Percentiles rank a stretch among this genome's conserved stretches.
Evolutionary conservation across 2,888 invertebrate species (phyloP).

Genomic region (Stegophylla sp.): DNA sequence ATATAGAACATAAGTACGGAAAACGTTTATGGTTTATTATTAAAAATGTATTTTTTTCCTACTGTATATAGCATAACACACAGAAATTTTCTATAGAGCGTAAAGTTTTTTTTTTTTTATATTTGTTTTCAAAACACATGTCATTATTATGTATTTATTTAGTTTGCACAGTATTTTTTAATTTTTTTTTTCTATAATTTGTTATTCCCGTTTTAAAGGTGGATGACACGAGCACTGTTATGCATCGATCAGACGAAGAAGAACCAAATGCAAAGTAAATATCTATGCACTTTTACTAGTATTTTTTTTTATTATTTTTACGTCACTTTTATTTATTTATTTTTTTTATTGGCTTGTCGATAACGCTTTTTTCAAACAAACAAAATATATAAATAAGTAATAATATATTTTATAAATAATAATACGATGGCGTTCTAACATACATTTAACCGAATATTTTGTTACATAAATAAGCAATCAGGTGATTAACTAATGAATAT

Average conservation of each 20-base stretch:
- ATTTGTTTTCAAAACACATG: conserved; percentile 21
- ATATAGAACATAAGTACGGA: background rate
- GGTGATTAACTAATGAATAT: background rate
- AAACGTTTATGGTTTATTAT: no score
- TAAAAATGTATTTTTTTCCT: background rate
- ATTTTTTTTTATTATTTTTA: conserved; percentile 10
- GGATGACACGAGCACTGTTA: conserved; percentile 54
- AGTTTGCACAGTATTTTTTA: conserved; percentile 43
- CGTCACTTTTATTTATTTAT: conserved; percentile 5
- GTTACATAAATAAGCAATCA: no score
- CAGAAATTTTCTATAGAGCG: background rate
- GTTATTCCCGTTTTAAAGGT: conserved; percentile 58
- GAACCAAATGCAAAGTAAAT: conserved; percentile 56
- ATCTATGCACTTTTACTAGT: conserved; percentile 47
- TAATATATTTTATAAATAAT: no score
- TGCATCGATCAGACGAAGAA: conserved; percentile 51
- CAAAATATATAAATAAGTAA: background rate
- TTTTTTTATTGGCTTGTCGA: conserved; percentile 6
- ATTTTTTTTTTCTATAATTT: conserved; percentile 52
- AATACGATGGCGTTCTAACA: no score
- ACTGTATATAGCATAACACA: no score
- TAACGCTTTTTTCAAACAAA: conserved; percentile 7
- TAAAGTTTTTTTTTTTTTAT: conserved; percentile 11
- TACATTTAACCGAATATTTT: no score
- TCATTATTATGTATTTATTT: conserved; percentile 34